Evolutionary conservation across 1,140 invertebrate species (phyloP), one percentile per base, ranked within the genome.

Genomic region (Cyclina sinensis): DNA sequence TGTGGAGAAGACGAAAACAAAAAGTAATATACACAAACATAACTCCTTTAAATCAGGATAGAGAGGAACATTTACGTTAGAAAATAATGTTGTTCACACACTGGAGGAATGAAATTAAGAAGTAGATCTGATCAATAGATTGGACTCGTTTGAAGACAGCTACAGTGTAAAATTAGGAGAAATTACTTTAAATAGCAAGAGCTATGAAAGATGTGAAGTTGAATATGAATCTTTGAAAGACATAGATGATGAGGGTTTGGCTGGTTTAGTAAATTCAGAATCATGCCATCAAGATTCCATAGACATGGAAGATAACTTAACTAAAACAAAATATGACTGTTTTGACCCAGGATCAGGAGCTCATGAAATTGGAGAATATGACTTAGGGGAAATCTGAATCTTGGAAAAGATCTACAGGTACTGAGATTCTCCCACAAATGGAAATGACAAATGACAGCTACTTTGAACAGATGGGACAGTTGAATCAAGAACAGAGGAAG

Each of bases 41-140:
- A 32, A 73, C 65, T 30, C 65, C 82, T 46, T 30, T 84, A 73
- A 84, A 84, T 48, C 35, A 84, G 51, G 82, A 84, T 73, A 48
- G 16, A 16, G 80, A 83, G 48, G 80, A 83, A n/a, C 62, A 68
- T 65, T 80, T 27, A 30, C 48, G 79, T 65, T 35, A 83, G 35
- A 43, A 83, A 43, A 43, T 84, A 43, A 73, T 84, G 82, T 73
- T 84, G 43, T 84, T 18, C 82, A 84, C 62, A 30, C 27, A 43
- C 27, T 84, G 82, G 82, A 37, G 82, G 32, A 32, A 84, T 84
- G 82, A n/a, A n/a, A n/a, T n/a, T n/a, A 84, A 48, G 82, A 84
- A 74, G 37, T 43, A 35, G 82, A 84, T 46, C 30, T 84, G 62
- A 84, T 84, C 24, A 27, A n/a, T 73, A 30, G 48, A 5, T 84